phyloP scores from a whole-genome alignment of 2,797 vertebrate genomes.

The Hafferia zeledoni region DNA sequence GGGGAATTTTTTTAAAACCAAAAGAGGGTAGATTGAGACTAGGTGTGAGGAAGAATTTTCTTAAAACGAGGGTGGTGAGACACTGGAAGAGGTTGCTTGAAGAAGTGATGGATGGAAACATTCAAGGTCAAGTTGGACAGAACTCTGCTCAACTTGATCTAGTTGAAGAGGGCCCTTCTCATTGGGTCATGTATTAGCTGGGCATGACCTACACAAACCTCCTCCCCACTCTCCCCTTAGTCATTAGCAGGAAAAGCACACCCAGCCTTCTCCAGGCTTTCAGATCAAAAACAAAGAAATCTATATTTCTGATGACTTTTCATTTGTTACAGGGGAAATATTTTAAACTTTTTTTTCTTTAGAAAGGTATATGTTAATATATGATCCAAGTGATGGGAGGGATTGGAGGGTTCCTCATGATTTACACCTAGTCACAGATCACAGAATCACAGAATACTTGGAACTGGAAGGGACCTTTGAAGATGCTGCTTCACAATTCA shows the following conservation, averaged over 20 bases:
- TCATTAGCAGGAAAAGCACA: background rate
- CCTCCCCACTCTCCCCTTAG: background rate
- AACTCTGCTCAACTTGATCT: background rate
- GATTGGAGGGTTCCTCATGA: background rate
- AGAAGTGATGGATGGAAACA: background rate
- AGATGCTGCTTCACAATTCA: background rate
- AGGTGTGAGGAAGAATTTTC: background rate
- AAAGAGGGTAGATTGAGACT: background rate
- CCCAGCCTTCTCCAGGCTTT: background rate
- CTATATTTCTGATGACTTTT: background rate
- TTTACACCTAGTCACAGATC: background rate
- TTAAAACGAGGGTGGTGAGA: background rate
- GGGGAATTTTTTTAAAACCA: background rate
- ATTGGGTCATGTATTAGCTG: background rate
- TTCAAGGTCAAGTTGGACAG: background rate
- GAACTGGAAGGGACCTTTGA: background rate
- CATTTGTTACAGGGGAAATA: background rate
- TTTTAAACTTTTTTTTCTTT: background rate
- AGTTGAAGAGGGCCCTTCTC: background rate
- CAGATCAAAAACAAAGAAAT: background rate
- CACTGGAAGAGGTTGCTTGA: background rate
- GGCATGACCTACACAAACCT: background rate
- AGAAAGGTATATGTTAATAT: background rate
- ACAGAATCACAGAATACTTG: background rate
- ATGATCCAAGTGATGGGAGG: background rate